These are phyloP conservation scores for Syngnathoides biaculeatus DNA, from an alignment of 2,113 vertebrate genomes.

Conservation along the genomic window DNA sequence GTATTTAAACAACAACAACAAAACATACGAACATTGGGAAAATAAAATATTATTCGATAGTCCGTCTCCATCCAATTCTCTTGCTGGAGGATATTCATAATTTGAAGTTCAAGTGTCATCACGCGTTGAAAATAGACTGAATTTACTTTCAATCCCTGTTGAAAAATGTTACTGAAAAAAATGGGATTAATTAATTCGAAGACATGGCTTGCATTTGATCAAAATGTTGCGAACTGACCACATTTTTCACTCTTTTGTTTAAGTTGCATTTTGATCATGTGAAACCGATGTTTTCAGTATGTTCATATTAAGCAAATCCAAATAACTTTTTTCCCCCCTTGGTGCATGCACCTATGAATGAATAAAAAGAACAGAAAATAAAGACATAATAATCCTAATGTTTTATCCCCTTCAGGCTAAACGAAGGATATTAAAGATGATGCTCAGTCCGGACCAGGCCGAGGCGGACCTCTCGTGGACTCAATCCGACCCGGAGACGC, in stretches of 20 bases:
- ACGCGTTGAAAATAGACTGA: neutral
- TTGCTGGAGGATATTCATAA: conserved; percentile 32
- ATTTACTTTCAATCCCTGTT: neutral
- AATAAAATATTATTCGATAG: neutral
- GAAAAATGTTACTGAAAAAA: neutral
- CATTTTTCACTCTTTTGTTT: neutral
- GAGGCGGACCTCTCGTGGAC: conserved; percentile 89
- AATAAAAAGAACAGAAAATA: neutral
- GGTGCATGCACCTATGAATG: neutral
- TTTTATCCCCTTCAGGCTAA: neutral
- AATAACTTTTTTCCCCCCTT: neutral
- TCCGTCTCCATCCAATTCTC: neutral
- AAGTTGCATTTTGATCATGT: neutral
- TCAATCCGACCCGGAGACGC: conserved; percentile 87
- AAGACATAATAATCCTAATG: neutral
- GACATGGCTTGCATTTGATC: neutral
- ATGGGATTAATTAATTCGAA: neutral
- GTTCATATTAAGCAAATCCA: neutral
- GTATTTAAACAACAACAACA: neutral
- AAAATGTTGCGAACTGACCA: neutral
- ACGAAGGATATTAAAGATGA: conserved; percentile 77
- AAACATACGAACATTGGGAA: neutral
- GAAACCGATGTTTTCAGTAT: neutral
- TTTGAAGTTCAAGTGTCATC: conserved; percentile 50
- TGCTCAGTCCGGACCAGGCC: conserved; percentile 92